phyloP scores from a whole-genome alignment of 1,140 invertebrate species.

The Chelonus insularis region DNA sequence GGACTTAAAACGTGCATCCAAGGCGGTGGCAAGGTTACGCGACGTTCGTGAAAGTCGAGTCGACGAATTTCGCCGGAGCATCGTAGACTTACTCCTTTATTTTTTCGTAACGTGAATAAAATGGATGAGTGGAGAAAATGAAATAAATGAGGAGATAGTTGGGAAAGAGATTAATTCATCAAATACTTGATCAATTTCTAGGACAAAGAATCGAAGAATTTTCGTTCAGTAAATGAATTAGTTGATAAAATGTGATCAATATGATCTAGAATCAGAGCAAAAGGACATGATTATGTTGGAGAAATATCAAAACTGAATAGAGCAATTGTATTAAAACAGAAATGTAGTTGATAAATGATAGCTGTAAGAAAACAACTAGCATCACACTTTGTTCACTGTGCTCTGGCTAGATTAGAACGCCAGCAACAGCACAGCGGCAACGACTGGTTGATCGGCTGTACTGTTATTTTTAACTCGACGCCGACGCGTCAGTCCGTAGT shows the following conservation, averaged over 20 bases:
- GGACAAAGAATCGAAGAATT: no score
- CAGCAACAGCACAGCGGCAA: slow-evolving; percentile 9
- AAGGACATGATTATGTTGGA: background rate
- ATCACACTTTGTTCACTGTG: background rate
- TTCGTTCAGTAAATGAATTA: no score
- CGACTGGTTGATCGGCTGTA: slow-evolving; percentile 47
- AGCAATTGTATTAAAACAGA: background rate
- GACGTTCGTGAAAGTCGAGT: slow-evolving; percentile 44
- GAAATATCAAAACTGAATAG: background rate
- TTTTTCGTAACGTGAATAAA: no score
- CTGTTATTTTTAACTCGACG: slow-evolving; percentile 61
- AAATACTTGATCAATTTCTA: no score
- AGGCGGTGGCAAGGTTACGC: slow-evolving; percentile 40
- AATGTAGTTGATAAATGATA: background rate
- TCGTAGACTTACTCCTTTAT: no score
- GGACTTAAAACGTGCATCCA: background rate
- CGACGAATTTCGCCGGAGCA: slow-evolving; percentile 38
- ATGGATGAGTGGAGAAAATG: no score
- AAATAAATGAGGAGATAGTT: no score
- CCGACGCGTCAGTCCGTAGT: slow-evolving; percentile 55
- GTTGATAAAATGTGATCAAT: no score
- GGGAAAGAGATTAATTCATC: no score
- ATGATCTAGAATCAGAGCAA: no score
- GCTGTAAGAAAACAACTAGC: background rate
- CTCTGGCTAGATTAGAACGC: slow-evolving; percentile 2